phyloP scores from a whole-genome alignment of 2,113 vertebrate genomes.

The Indicator maculatus region DNA sequence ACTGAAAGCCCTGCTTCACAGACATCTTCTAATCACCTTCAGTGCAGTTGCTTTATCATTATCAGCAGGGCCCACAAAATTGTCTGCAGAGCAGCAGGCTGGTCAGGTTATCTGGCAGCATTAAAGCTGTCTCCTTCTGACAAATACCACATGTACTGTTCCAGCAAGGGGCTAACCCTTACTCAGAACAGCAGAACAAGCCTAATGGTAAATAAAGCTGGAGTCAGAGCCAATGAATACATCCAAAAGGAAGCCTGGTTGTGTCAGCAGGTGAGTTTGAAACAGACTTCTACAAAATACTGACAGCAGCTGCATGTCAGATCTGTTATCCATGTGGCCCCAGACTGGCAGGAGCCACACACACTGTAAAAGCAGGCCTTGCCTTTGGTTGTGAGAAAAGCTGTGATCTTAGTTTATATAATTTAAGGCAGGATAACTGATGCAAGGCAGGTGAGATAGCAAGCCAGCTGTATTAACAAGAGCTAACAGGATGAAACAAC shows the following conservation, averaged over 20 bases:
- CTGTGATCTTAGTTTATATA: background rate
- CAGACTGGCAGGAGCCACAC: rapidly evolving
- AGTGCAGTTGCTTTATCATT: background rate
- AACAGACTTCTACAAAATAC: background rate
- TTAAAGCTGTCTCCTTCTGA: background rate
- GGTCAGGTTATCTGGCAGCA: background rate
- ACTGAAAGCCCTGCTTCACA: background rate
- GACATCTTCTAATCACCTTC: background rate
- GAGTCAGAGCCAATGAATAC: background rate
- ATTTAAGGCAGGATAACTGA: background rate
- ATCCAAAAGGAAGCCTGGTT: background rate
- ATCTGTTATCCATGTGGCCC: rapidly evolving
- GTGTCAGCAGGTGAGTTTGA: background rate
- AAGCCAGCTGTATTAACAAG: background rate
- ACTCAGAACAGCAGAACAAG: background rate
- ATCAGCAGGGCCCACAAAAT: background rate
- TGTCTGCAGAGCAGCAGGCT: background rate
- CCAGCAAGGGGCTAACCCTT: background rate
- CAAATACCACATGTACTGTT: background rate
- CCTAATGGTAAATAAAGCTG: background rate
- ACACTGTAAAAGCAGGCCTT: background rate
- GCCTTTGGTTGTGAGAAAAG: background rate
- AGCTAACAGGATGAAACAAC: background rate
- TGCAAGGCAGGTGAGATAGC: background rate
- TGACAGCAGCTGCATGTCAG: background rate